Evolutionary conservation across 2,113 vertebrate species (phyloP), one percentile per base, ranked within the genome.

Genomic region (Cyprinodon tularosa): DNA sequence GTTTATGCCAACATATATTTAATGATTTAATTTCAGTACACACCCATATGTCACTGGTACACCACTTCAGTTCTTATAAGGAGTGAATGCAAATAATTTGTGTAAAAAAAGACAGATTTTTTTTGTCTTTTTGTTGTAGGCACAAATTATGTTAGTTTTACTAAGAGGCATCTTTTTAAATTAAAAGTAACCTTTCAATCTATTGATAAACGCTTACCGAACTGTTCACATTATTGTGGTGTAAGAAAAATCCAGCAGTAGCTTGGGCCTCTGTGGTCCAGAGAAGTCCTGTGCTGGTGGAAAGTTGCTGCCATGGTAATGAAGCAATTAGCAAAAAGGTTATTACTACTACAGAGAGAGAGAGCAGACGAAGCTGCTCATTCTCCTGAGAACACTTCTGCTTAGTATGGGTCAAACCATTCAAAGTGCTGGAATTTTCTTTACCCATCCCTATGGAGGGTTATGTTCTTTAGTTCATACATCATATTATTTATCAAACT

Each of bases 301-400:
- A 81, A 74, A 82, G 67, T 81, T 57, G 38, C 67, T 76, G 64
- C 80, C 69, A 67, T 60, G 73, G 62, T 61, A 63, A 69, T 61
- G 38, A 82, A 82, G 82, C 69, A 82, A 86, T 86, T 83, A 88
- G 50, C 7, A 22, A 62, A 85, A 80, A 84, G 77, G 82, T 85
- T 87, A 66, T 74, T 82, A 42, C 68, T 72, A 67, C 57, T 74
- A 36, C 63, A 77, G 66, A 68, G 29, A 60, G 47, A 39, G 64
- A 62, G 29, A 73, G 75, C 68, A 4, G 1, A 40, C 40, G 69
- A 76, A 68, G 77, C 68, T 75, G 77, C 47, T 71, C 13, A 22
- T 44, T 75, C 68, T 66, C 78, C 36, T 38, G 68, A 48, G 82
- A 80, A 6, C 72, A 42, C 69, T 62, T 71, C 37, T 62, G 64